Conservation (phyloP, 2,113 vertebrate species). For the Noctilio leporinus region DNA sequence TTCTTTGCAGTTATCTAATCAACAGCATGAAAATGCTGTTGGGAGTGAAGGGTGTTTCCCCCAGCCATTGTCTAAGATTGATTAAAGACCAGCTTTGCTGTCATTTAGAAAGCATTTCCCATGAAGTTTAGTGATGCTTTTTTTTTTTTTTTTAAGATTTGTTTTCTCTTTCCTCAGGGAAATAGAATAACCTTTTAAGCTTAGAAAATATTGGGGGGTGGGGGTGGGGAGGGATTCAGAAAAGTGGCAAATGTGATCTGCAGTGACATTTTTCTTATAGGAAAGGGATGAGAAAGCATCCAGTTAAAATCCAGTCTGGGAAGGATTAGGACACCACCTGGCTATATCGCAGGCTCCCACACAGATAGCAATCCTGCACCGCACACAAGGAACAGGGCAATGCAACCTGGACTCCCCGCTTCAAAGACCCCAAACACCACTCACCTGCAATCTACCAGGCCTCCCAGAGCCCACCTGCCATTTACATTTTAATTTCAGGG, state of each 20-base stretch:
- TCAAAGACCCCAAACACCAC: background rate
- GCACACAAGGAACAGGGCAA: fast-evolving
- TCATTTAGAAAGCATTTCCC: background rate
- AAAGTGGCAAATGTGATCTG: background rate
- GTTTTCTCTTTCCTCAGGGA: background rate
- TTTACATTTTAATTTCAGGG: background rate
- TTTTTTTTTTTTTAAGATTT: slow-evolving; percentile 24
- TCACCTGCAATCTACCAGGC: background rate
- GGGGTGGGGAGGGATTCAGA: background rate
- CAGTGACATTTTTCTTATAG: background rate
- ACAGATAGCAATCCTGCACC: fast-evolving
- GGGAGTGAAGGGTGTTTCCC: background rate
- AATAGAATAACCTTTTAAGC: background rate
- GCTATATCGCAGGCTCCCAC: background rate
- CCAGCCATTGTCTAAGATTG: background rate
- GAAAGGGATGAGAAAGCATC: background rate
- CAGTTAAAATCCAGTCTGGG: background rate
- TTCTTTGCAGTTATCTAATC: background rate
- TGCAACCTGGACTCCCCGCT: fast-evolving
- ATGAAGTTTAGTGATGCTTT: background rate
- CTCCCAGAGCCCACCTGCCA: background rate
- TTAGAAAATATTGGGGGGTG: background rate
- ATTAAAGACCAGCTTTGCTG: background rate
- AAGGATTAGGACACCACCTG: background rate
- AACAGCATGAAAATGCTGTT: background rate